These are phyloP conservation scores for Bubo blakistoni DNA, from an alignment of 2,113 vertebrate species.

Conservation along the genomic window DNA sequence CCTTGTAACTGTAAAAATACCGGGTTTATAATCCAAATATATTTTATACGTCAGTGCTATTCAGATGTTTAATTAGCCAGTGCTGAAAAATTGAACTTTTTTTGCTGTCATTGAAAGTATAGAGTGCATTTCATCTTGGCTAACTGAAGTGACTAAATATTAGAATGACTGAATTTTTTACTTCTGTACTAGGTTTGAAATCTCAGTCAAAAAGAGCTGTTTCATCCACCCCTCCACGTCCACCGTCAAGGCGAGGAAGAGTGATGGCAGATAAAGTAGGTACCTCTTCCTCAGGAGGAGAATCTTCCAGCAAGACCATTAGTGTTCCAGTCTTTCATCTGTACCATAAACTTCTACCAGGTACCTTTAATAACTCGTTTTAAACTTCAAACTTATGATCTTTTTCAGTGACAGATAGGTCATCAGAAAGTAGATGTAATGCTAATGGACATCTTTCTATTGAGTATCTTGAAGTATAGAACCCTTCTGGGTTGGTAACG, in stretches of 20 bases:
- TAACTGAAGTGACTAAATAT: not conserved
- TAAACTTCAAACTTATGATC: not conserved
- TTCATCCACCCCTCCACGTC: conserved; percentile 89
- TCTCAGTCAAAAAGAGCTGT: conserved; percentile 97
- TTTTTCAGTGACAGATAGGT: not conserved
- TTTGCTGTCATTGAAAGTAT: not conserved
- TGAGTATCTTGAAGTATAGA: not conserved
- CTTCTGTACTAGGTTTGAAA: conserved; percentile 83
- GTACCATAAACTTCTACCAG: conserved; percentile 91
- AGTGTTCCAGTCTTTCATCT: conserved; percentile 97
- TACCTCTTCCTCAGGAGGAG: conserved; percentile 81
- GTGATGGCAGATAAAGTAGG: conserved; percentile 91
- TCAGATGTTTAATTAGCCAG: not conserved
- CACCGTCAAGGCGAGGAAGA: conserved; percentile 93
- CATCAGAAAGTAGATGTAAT: not conserved
- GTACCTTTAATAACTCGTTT: conserved; percentile 41
- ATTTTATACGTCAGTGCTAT: not conserved
- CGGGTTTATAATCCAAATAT: not conserved
- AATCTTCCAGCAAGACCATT: conserved; percentile 91
- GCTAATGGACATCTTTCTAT: not conserved
- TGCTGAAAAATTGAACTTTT: not conserved
- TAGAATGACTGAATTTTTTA: not conserved
- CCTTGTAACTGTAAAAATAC: not conserved
- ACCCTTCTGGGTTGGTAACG: not conserved
- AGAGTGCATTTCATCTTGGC: not conserved